Evolutionary conservation across 2,113 vertebrate species (phyloP).

Genomic region (Gadus macrocephalus): DNA sequence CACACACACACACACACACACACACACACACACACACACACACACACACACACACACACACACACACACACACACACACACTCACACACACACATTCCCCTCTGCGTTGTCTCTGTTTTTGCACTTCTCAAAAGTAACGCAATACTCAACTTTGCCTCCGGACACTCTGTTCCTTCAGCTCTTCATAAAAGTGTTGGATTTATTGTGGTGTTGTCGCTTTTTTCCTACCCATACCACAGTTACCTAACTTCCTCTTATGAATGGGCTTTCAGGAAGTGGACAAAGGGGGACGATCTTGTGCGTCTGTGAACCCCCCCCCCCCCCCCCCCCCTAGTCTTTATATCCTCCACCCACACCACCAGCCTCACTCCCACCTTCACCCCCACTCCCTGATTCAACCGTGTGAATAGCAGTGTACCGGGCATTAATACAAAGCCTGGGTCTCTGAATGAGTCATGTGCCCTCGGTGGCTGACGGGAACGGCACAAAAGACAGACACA

Average conservation of each 20-base stretch:
- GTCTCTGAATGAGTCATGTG: background rate
- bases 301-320: background rate
- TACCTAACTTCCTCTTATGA: conserved; percentile 20
- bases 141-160: conserved; percentile 19
- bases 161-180: conserved; percentile 35
- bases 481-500: background rate
- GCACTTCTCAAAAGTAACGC: conserved; percentile 28
- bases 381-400: conserved; percentile 1
- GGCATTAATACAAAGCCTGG: background rate
- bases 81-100: background rate
- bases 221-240: background rate
- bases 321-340: too few relatives aligned
- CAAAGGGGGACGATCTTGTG: background rate
- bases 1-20: background rate
- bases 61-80: background rate
- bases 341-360: too few relatives aligned
- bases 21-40: background rate
- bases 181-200: conserved; percentile 15
- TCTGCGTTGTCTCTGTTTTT: background rate
- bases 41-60: background rate
- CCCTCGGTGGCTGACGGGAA: background rate
- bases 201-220: background rate
- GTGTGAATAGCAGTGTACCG: conserved; percentile 1
- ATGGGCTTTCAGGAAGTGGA: conserved; percentile 21
- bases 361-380: background rate